Base-by-base conservation (phyloP, 2,888 invertebrate species). In the Chrysotoxum bicinctum region DNA sequence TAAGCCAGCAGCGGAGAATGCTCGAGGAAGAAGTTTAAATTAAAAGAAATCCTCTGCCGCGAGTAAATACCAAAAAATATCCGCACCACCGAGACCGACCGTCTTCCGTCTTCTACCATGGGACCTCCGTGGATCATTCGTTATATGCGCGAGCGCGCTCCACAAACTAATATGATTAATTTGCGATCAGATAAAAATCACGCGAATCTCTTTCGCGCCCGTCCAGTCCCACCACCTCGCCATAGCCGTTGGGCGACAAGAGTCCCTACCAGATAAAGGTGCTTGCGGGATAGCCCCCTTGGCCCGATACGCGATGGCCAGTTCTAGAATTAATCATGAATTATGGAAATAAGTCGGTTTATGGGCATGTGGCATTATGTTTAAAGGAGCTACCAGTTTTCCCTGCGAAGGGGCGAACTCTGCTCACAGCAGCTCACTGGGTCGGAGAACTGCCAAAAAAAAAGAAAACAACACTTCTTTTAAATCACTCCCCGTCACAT, bases 101-200 rank as follows among this genome's bases (percentile, higher is more conserved):
- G 26, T 26, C 52, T 23, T 7, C 6, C 48, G 3, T 0, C 50
- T 3, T 14, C 50, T 23, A 8, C 50, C 21, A 16, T 52, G 26
- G 56, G 81, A 85, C 81, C 85, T 85, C 85, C 77, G 69, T 37
- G 73, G 81, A 81, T 73, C 81, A 85, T 76, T 85, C 81, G 76
- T 76, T 85, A 80, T 81, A 75, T 76, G 85, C 81, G 85, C 80
- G 62, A 83, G 76, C 81, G 81, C 85, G 81, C 76, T 85, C 85
- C 73, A 85, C 85, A 77, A 85, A 81, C 85, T 85, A 85, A 85
- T 85, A 85, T 85, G 85, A 85, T 85, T 85, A 85, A 85, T 85
- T 85, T 85, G 85, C 81, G 85, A 85, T 85, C 85, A 85, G 85
- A 85, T 85, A 85, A 85, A 85, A 81, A 85, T 85, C 85, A 85